These are phyloP conservation scores for Calyptomena viridis DNA, from an alignment of 2,113 vertebrate species.

Conservation along the genomic window DNA sequence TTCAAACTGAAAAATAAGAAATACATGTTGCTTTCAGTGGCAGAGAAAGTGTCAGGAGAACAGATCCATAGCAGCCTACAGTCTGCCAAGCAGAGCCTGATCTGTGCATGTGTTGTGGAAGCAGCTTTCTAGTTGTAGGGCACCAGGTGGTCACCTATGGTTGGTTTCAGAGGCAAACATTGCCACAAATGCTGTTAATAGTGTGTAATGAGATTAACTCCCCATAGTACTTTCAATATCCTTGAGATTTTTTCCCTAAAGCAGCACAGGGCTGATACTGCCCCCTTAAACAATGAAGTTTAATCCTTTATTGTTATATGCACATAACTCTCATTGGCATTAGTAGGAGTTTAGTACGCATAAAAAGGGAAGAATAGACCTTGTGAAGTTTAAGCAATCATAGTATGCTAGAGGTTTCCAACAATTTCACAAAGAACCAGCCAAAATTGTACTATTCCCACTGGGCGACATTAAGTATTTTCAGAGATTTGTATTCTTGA, in stretches of 20 bases:
- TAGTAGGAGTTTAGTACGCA: neutral
- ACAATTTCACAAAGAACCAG: neutral
- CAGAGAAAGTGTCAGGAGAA: constrained; percentile 28
- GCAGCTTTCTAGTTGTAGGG: neutral
- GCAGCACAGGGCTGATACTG: neutral
- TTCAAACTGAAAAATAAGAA: neutral
- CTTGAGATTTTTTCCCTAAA: neutral
- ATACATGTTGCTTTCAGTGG: neutral
- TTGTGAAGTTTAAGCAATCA: neutral
- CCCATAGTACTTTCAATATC: constrained; percentile 8
- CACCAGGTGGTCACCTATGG: constrained; percentile 39
- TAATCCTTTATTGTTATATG: constrained; percentile 4
- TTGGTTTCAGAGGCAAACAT: constrained; percentile 30
- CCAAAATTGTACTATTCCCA: neutral
- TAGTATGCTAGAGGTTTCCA: neutral
- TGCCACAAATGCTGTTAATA: constrained; percentile 37
- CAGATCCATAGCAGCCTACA: neutral
- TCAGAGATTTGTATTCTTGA: neutral
- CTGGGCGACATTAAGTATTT: neutral
- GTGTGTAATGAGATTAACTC: constrained; percentile 58
- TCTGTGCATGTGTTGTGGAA: neutral
- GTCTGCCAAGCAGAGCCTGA: neutral
- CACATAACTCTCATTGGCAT: neutral
- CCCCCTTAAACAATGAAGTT: constrained; percentile 24
- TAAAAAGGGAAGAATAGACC: neutral